phyloP scores from a whole-genome alignment of 2,888 invertebrate genomes.

The Drosophila seclusa region DNA sequence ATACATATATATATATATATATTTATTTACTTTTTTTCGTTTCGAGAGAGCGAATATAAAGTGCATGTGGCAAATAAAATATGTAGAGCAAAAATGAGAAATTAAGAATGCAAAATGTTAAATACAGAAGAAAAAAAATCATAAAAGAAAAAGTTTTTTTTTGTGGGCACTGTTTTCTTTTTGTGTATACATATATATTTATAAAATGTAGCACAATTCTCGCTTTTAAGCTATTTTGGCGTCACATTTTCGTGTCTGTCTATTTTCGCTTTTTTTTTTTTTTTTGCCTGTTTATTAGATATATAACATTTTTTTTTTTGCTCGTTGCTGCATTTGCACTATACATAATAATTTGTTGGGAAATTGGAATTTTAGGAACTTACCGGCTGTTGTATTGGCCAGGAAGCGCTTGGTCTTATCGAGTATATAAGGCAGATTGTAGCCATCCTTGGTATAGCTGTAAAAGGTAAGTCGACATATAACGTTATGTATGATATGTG shows the following conservation, averaged over 20 bases:
- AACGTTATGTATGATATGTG: not conserved
- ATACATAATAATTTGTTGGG: conserved; percentile 22
- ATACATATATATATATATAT: conserved; percentile 7
- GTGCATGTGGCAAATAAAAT: conserved; percentile 55
- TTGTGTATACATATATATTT: conserved; percentile 73
- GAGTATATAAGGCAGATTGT: conserved; percentile 85
- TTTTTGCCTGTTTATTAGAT: conserved; percentile 21
- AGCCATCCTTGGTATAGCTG: conserved; percentile 85
- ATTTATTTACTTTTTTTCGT: conserved; percentile 13
- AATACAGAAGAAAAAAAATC: conserved; percentile 29
- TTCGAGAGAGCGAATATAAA: conserved; percentile 54
- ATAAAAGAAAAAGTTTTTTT: conserved; percentile 31
- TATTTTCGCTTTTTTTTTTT: conserved; percentile 24
- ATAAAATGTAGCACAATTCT: conserved; percentile 76
- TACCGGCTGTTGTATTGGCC: conserved; percentile 85
- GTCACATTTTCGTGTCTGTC: conserved; percentile 25
- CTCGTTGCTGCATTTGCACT: conserved; percentile 76
- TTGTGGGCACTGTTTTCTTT: conserved; percentile 43
- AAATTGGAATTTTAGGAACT: conserved; percentile 42
- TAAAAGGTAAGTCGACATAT: not conserved
- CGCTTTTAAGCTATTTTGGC: conserved; percentile 52
- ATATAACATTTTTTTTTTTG: conserved; percentile 12
- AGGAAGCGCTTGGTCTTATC: conserved; percentile 85
- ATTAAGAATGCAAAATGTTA: conserved; percentile 35
- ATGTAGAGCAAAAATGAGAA: conserved; percentile 53